Conservation (phyloP, 2,113 vertebrate genomes). For the Pogona vitticeps region DNA sequence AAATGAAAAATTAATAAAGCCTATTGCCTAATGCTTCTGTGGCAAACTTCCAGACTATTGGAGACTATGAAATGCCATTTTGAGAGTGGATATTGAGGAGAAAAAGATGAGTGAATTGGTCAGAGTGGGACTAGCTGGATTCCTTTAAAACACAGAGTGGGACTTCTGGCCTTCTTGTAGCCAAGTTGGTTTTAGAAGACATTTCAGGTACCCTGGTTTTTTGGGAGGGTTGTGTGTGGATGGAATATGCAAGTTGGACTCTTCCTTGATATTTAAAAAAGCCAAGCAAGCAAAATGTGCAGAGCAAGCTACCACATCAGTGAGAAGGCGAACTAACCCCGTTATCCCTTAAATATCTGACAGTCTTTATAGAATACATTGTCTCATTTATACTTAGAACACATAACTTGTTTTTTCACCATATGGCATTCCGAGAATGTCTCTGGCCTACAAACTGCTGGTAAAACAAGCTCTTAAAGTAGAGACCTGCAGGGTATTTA, state of each 20-base stretch:
- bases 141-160: too few relatives aligned
- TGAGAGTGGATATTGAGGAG: slow-evolving; percentile 17
- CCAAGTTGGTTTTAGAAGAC: too few relatives aligned
- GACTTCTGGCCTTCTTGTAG: too few relatives aligned
- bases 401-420: neutral
- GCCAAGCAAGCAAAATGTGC: neutral
- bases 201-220: too few relatives aligned
- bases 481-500: neutral
- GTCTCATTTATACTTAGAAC: neutral
- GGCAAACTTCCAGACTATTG: slow-evolving; percentile 35
- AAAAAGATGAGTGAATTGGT: slow-evolving; percentile 15
- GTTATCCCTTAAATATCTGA: neutral
- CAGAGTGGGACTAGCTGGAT: too few relatives aligned
- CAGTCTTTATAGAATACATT: neutral
- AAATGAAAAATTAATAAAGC: slow-evolving; percentile 12
- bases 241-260: too few relatives aligned
- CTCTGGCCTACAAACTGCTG: neutral
- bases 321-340: neutral
- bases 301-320: neutral
- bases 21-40: slow-evolving; percentile 45
- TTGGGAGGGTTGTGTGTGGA: neutral
- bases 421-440: neutral
- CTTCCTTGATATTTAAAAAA: neutral
- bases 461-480: neutral
- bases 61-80: slow-evolving; percentile 22